phyloP scores from a whole-genome alignment of 1,140 invertebrate genomes.

The Procambarus virginalis region DNA sequence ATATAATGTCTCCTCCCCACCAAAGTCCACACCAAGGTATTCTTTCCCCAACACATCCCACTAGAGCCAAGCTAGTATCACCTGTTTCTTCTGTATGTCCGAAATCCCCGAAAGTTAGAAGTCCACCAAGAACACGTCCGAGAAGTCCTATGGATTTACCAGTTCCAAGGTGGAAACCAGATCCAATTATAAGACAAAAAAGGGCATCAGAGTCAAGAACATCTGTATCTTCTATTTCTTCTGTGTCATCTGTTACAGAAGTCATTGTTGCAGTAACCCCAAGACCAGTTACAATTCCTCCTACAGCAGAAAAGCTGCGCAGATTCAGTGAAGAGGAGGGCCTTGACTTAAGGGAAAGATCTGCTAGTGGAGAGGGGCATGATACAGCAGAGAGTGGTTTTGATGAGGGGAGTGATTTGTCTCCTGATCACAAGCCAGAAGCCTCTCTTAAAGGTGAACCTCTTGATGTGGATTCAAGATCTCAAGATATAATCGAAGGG shows the following conservation, averaged over 20 bases:
- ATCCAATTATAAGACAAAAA: constrained; percentile 65
- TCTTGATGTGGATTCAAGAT: constrained; percentile 34
- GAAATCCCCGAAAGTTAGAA: constrained; percentile 11
- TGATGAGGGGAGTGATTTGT: constrained; percentile 62
- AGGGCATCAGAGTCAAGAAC: constrained; percentile 33
- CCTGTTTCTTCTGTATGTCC: constrained; percentile 26
- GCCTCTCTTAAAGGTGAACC: constrained; percentile 21
- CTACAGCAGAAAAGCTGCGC: constrained; percentile 66
- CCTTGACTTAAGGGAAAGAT: constrained; percentile 29
- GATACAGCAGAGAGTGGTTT: constrained; percentile 62
- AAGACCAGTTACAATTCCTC: constrained; percentile 63
- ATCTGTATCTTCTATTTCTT: constrained; percentile 37
- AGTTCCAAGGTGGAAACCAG: constrained; percentile 66
- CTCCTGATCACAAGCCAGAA: constrained; percentile 55
- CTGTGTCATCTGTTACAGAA: constrained; percentile 10
- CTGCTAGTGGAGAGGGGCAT: constrained; percentile 50
- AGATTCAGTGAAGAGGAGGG: constrained; percentile 69
- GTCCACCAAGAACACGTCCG: constrained; percentile 52
- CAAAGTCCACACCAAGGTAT: constrained; percentile 48
- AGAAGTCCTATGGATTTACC: constrained; percentile 68
- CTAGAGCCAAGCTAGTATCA: constrained; percentile 39
- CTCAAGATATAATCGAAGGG: constrained; percentile 11
- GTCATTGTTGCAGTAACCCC: constrained; percentile 50
- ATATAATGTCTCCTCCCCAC: constrained; percentile 63
- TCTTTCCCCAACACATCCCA: constrained; percentile 48